These are phyloP conservation scores for Nyctalus aviator DNA, from an alignment of 2,797 vertebrate genomes.

Conservation along the genomic window DNA sequence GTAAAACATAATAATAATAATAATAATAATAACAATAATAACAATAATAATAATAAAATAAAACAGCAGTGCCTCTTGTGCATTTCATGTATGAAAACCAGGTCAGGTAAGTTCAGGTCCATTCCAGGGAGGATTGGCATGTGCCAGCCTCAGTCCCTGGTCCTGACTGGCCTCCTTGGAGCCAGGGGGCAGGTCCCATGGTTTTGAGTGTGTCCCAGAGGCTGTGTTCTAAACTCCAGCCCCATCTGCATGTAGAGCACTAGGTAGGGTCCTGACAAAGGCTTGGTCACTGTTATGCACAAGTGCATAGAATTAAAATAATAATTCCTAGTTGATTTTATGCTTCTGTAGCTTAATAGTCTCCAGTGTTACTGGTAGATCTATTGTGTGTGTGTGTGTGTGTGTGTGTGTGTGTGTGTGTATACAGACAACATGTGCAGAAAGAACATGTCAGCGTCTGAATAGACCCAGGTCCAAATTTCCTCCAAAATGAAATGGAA, in stretches of 20 bases:
- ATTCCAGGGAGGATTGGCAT: background rate
- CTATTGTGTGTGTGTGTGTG: constrained; percentile 70
- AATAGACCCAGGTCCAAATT: constrained; percentile 82
- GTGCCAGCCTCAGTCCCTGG: background rate
- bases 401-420: too few species aligned
- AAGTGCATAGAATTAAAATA: constrained; percentile 88
- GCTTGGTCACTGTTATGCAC: constrained; percentile 85
- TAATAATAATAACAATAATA: too few species aligned
- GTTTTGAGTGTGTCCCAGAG: constrained; percentile 50
- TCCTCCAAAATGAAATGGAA: constrained; percentile 79
- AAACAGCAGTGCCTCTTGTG: background rate
- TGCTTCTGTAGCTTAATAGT: constrained; percentile 86
- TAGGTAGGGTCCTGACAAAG: constrained; percentile 81
- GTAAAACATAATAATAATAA: background rate
- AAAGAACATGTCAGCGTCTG: constrained; percentile 66
- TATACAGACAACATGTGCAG: constrained; percentile 69
- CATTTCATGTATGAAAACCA: background rate
- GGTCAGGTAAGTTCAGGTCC: background rate
- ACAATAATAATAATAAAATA: too few species aligned
- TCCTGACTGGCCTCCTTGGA: constrained; percentile 22
- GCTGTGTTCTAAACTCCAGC: constrained; percentile 48
- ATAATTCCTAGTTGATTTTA: constrained; percentile 88
- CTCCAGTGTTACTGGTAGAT: constrained; percentile 83
- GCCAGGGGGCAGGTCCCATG: background rate
- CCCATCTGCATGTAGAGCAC: constrained; percentile 75